These are phyloP conservation scores for Sussaba pulchella DNA, from an alignment of 2,888 invertebrate genomes.

Conservation along the genomic window DNA sequence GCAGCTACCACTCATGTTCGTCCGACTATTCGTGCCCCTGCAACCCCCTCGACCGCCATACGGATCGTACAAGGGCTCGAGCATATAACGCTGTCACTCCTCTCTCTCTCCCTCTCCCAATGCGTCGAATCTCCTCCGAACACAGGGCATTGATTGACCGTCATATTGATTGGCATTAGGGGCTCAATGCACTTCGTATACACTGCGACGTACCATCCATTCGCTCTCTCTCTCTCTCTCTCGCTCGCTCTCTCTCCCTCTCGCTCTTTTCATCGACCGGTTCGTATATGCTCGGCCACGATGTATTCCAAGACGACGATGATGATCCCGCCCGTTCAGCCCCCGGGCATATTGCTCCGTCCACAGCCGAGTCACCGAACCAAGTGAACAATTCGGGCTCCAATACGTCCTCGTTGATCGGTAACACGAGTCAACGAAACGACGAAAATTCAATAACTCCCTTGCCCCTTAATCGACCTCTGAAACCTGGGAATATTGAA, in stretches of 20 bases:
- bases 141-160: constrained; percentile 66
- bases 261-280: not conserved
- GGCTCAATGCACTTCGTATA: constrained; percentile 51
- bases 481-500: not conserved
- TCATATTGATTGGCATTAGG: constrained; percentile 68
- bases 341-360: constrained; percentile 31
- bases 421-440: not conserved
- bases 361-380: not conserved
- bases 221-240: not conserved
- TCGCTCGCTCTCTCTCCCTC: not conserved
- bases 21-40: constrained; percentile 45
- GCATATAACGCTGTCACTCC: constrained; percentile 25
- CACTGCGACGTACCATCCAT: constrained; percentile 31
- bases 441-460: not conserved
- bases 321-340: constrained; percentile 44
- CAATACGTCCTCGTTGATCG: not conserved
- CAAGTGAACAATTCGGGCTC: constrained; percentile 47
- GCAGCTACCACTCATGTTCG: constrained; percentile 41
- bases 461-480: not conserved
- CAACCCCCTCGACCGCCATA: not conserved
- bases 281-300: constrained; percentile 22
- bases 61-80: constrained; percentile 33
- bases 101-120: constrained; percentile 4
- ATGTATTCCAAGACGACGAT: constrained; percentile 64
- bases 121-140: constrained; percentile 53